Conservation (phyloP, 2,797 vertebrate genomes). For the Mormyrops attenuatus region DNA sequence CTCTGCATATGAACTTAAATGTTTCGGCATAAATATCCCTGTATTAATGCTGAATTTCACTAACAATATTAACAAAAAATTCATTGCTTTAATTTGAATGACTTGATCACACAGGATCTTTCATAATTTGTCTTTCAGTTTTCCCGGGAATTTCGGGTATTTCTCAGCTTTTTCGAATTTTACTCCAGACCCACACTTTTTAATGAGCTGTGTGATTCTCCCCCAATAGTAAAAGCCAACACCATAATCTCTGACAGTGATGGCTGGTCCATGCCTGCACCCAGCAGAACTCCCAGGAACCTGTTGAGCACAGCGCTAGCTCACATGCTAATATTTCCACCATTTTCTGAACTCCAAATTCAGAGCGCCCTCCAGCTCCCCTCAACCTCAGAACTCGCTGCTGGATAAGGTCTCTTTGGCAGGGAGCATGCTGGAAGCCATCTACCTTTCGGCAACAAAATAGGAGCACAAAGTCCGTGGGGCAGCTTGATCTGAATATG, state of each 20-base stretch:
- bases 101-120: background rate
- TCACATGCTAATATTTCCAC: background rate
- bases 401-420: background rate
- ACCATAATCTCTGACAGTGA: background rate
- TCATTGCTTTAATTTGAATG: background rate
- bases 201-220: background rate
- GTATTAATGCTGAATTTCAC: background rate
- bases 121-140: background rate
- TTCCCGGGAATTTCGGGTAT: background rate
- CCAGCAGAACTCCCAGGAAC: slow-evolving; percentile 2
- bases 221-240: background rate
- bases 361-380: background rate
- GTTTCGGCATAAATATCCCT: background rate
- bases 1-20: background rate
- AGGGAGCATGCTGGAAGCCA: background rate
- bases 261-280: background rate
- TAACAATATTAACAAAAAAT: background rate
- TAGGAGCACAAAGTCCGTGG: background rate
- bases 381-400: background rate
- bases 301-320: background rate
- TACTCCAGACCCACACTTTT: background rate
- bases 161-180: background rate
- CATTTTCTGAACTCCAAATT: background rate
- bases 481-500: background rate
- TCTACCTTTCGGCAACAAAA: background rate